These are phyloP conservation scores for Lepidurus apus DNA, from an alignment of 1,140 invertebrate genomes.

Conservation along the genomic window DNA sequence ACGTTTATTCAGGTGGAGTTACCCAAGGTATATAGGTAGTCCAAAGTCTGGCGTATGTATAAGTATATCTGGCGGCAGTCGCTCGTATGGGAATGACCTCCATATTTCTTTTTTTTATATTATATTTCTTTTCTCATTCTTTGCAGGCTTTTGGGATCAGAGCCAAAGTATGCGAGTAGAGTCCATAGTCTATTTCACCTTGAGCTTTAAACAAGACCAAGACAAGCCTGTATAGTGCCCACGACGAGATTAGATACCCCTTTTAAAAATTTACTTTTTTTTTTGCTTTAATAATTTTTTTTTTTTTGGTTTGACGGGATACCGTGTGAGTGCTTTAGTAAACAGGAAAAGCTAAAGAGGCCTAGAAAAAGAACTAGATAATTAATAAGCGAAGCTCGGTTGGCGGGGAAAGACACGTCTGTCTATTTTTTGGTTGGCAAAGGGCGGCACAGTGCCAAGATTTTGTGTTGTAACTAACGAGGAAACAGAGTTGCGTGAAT, in stretches of 20 bases:
- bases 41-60: neutral
- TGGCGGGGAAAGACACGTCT: too few species aligned
- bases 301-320: too few species aligned
- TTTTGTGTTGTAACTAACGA: neutral
- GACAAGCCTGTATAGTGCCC: neutral
- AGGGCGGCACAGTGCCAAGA: neutral
- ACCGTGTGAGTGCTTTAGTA: too few species aligned
- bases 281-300: too few species aligned
- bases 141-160: neutral
- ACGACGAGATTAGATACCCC: too few species aligned
- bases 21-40: neutral
- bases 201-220: slow-evolving; percentile 11
- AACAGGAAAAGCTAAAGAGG: too few species aligned
- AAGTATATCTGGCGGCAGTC: neutral
- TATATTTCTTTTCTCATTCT: slow-evolving; percentile 3
- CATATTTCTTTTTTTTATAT: neutral
- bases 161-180: neutral
- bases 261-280: too few species aligned
- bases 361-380: too few species aligned
- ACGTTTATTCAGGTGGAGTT: slow-evolving; percentile 21
- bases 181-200: slow-evolving; percentile 10
- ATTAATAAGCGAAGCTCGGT: too few species aligned
- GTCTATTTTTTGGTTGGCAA: neutral
- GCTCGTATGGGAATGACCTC: slow-evolving; percentile 8
- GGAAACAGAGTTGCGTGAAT: neutral